Conservation (phyloP, 2,888 invertebrate species). For the Cryptocheilus praepositus region DNA sequence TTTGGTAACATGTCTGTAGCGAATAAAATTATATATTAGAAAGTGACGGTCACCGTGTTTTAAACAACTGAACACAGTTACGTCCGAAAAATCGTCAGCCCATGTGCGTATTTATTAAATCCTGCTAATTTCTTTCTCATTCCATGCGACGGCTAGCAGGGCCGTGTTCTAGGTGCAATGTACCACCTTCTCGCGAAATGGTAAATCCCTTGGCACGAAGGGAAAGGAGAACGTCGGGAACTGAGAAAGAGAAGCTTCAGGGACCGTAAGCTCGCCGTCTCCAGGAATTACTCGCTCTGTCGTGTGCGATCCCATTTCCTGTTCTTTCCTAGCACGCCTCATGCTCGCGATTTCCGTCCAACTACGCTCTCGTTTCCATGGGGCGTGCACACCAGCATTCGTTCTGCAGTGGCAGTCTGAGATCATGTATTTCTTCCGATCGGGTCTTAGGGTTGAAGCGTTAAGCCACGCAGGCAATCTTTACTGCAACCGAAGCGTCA, state of each 20-base stretch:
- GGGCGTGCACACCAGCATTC: constrained; percentile 3
- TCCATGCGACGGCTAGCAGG: no score
- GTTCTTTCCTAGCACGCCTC: constrained; percentile 23
- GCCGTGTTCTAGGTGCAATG: constrained; percentile 5
- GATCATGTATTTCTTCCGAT: no score
- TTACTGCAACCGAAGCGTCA: no score
- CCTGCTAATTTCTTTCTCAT: no score
- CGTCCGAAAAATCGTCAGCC: no score
- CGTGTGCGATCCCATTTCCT: constrained; percentile 31
- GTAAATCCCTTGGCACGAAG: constrained; percentile 32
- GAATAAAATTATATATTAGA: no score
- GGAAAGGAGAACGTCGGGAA: constrained; percentile 24
- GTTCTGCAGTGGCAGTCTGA: constrained; percentile 5
- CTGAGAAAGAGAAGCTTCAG: constrained; percentile 35
- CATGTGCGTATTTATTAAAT: no score
- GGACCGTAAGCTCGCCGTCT: constrained; percentile 40
- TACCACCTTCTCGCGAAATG: constrained; percentile 32
- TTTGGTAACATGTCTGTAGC: no score
- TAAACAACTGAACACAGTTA: no score
- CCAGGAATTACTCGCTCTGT: constrained; percentile 40
- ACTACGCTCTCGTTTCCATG: constrained; percentile 12
- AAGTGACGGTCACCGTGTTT: no score
- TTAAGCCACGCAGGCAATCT: background rate
- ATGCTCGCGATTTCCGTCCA: constrained; percentile 22
- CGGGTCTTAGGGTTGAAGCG: no score